Evolutionary conservation across 64 coral and sea anemone species (phyloP), one percentile per base, ranked within the genome.

Genomic region (Catalaphyllia jardinei): DNA sequence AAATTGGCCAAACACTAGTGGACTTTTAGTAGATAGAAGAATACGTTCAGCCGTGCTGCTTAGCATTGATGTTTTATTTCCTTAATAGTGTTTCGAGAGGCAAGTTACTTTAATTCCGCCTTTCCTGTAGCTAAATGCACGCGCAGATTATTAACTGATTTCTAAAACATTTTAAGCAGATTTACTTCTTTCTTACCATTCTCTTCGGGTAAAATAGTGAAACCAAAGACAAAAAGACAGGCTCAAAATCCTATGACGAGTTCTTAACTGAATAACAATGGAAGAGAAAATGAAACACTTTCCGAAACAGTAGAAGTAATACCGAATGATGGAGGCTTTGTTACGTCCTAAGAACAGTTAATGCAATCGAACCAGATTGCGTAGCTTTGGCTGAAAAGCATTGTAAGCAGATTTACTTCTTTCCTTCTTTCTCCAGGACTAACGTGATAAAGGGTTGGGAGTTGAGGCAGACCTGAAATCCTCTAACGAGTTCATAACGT

Each of bases 241-340:
- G 39, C 11, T 27, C 24, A 13, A 51, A 85, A 85, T 85, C 81
- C 64, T 52, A 71, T 51, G 62, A 62, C 51, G 78, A 61, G 12
- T 62, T 80, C 78, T 19, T 61, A 80, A 80, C 52, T 62, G 29
- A 33, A 27, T n/a, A 69, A 69, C 65, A 27, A 69, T 69, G 22
- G 22, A 25, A n/a, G n/a, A 69, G 9, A 25, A 27, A 27, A 27
- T 22, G 54, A 57, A 57, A 16, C 15, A 57, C 15, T 57, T 57
- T 13, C 54, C 54, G 54, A 57, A 57, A 57, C 54, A 57, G 54
- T 14, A 57, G 54, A 57, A 57, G 15, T 57, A 14, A 57, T 16
- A 57, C 11, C 15, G 54, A 57, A 57, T 57, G 54, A 46, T 8
- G 42, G 42, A 57, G 54, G 54, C 54, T 57, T 57, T 57, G 54